Evolutionary conservation across 2,888 invertebrate species (phyloP).

Genomic region (Athalia circularis): DNA sequence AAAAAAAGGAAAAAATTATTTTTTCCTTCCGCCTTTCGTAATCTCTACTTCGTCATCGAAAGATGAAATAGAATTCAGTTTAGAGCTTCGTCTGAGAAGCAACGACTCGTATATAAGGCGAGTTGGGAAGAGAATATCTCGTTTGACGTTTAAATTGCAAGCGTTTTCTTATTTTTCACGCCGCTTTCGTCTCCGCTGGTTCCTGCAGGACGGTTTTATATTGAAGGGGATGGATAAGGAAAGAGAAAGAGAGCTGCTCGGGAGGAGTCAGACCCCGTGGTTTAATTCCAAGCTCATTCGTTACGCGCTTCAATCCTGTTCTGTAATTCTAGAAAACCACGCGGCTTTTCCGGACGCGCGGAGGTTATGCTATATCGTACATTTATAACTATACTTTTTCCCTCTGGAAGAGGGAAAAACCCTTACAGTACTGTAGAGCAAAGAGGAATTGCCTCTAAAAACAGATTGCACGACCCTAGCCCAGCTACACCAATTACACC

Average conservation of each 20-base stretch:
- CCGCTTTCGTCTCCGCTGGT: constrained; percentile 19
- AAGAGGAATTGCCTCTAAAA: constrained; percentile 48
- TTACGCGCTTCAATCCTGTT: constrained; percentile 43
- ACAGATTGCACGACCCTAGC: constrained; percentile 44
- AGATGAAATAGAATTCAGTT: constrained; percentile 26
- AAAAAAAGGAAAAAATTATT: too few species aligned
- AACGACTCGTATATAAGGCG: constrained; percentile 47
- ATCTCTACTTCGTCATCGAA: background rate
- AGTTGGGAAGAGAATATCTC: constrained; percentile 49
- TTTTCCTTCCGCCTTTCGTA: too few species aligned
- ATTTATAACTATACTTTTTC: background rate
- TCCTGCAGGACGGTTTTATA: constrained; percentile 5
- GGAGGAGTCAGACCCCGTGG: constrained; percentile 14
- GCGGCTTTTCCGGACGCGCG: background rate
- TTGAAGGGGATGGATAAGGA: constrained; percentile 30
- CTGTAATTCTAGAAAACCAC: constrained; percentile 46
- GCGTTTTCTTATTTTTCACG: constrained; percentile 39
- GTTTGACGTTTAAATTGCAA: constrained; percentile 41
- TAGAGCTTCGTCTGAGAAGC: constrained; percentile 44
- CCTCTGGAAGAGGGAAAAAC: constrained; percentile 15
- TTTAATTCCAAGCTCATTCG: constrained; percentile 47
- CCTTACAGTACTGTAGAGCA: constrained; percentile 3
- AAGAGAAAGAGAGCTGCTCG: constrained; percentile 16
- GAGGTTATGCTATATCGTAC: background rate
- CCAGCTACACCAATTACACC: constrained; percentile 37